These are phyloP conservation scores for Pangasianodon hypophthalmus DNA, from an alignment of 2,113 vertebrate species.

Conservation along the genomic window DNA sequence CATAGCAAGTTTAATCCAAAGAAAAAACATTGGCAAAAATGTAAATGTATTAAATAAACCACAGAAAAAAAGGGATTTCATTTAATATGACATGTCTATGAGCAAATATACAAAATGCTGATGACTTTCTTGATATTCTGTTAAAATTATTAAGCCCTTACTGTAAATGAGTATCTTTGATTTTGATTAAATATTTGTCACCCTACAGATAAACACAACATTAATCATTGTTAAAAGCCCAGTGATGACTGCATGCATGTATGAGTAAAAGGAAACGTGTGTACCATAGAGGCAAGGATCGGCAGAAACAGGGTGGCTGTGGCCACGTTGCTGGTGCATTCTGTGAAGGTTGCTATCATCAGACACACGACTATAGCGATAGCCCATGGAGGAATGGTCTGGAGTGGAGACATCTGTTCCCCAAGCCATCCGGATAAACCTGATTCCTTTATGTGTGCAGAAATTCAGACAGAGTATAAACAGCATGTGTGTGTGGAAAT, in stretches of 20 bases:
- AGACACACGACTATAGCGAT: slow-evolving; percentile 81
- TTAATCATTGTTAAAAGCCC: not conserved
- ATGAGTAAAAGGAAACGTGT: slow-evolving; percentile 6
- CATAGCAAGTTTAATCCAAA: not conserved
- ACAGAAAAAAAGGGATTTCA: not conserved
- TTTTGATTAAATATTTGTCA: not conserved
- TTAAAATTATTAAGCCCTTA: not conserved
- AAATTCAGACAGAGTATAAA: slow-evolving; percentile 32
- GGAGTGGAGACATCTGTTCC: slow-evolving; percentile 83
- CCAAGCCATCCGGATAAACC: slow-evolving; percentile 89
- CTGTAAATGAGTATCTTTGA: not conserved
- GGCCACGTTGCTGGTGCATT: slow-evolving; percentile 92
- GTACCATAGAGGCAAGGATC: slow-evolving; percentile 92
- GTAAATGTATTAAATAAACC: not conserved
- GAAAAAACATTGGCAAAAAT: not conserved
- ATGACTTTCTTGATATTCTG: not conserved
- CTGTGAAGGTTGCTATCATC: slow-evolving; percentile 82
- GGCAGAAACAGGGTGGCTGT: slow-evolving; percentile 93
- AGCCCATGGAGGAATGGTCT: slow-evolving; percentile 77
- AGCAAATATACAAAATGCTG: not conserved
- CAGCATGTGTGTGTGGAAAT: not conserved
- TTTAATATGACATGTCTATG: not conserved
- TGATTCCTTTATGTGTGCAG: slow-evolving; percentile 28
- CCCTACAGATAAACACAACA: no score
- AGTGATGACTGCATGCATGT: not conserved